Base-by-base conservation (phyloP, 2,797 vertebrate species). In the Psittacula derbiana region DNA sequence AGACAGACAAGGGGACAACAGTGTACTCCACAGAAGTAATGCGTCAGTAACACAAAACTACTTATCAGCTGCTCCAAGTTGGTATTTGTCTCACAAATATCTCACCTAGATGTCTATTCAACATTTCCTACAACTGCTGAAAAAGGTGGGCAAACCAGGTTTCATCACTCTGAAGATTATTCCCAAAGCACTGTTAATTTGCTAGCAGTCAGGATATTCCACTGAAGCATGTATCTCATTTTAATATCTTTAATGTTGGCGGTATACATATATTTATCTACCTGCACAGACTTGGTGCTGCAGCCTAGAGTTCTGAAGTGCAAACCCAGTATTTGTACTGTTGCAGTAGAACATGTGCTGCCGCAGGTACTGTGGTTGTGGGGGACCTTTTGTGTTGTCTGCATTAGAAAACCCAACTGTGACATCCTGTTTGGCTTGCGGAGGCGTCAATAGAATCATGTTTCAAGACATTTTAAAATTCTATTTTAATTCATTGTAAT, bases 401-500 rank as follows among this genome's bases (percentile, higher is more conserved):
- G 95, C 96, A 40, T 85, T 94, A 95, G 95, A 96, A 97, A 97
- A 93, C 92, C 92, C 67, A 78, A 94, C 95, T 90, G 93, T 96
- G 88, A 93, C 84, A 93, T 93, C 69, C 74, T 93, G 95, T 92
- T 96, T 96, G 96, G 93, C 94, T 96, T 83, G 46, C 4, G 11
- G 90, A 91, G 80, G 82, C 95, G 88, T 97, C 95, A 90, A 97
- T 97, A 95, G 97, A 98, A 97, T 97, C 96, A 96, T 97, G 94
- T 97, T 98, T 97, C 95, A 97, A 97, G 97, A 97, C 92, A 93
- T 93, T 98, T 97, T 96, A 90, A 97, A 98, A 97, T 97, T 98
- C 96, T 97, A 90, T 97, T 98, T 98, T 96, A 97, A 97, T 97
- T 97, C 96, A 97, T 97, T 97, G 95, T 98, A 98, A 98, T 97